Conservation (phyloP, 2,888 invertebrate genomes). For the Anodontia alba region DNA sequence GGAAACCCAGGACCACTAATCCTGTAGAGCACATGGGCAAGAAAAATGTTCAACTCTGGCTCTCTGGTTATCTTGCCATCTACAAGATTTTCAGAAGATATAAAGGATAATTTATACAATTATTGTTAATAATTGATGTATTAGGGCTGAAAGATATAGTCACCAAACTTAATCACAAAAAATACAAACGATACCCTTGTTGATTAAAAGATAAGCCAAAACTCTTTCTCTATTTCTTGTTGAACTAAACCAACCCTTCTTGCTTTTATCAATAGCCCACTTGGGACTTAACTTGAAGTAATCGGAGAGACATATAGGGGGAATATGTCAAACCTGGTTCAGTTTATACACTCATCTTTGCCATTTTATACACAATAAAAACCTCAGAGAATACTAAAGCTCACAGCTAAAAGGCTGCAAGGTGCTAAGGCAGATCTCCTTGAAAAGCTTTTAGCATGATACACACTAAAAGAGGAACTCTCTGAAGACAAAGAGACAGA, state of each 20-base stretch:
- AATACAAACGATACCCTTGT: not conserved
- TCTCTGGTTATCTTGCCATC: not conserved
- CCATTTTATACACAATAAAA: constrained; percentile 1
- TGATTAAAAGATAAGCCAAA: not conserved
- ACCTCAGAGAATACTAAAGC: not conserved
- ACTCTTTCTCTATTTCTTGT: not conserved
- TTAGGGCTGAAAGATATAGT: not conserved
- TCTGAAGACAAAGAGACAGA: too few relatives aligned
- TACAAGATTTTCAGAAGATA: not conserved
- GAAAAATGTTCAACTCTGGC: too few relatives aligned
- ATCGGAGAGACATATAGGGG: not conserved
- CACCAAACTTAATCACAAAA: not conserved
- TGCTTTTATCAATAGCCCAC: constrained; percentile 5
- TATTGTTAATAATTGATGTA: not conserved
- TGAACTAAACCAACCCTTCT: not conserved
- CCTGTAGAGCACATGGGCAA: too few relatives aligned
- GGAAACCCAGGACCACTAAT: too few relatives aligned
- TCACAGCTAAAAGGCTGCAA: not conserved
- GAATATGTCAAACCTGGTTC: not conserved
- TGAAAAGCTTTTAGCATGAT: constrained; percentile 12
- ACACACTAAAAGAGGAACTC: too few relatives aligned
- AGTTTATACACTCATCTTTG: not conserved
- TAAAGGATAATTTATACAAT: not conserved
- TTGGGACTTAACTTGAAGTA: not conserved
- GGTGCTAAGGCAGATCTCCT: not conserved